Conservation (phyloP, 1,140 invertebrate genomes). For the Brachionus angularis region DNA sequence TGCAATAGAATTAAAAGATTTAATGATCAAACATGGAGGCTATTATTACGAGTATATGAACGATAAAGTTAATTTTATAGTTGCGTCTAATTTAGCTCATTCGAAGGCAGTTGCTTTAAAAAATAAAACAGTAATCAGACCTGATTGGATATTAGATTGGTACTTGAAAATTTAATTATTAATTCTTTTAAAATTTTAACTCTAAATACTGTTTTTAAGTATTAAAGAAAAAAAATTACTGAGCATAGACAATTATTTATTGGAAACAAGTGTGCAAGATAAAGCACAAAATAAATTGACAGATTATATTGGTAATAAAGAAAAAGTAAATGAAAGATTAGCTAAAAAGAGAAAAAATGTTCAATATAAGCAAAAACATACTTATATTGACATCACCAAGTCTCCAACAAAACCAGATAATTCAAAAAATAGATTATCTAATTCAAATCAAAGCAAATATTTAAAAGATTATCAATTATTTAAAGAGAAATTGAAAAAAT, state of each 20-base stretch:
- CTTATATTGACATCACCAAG: constrained; percentile 5
- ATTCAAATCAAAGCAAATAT: background rate
- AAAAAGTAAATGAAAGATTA: background rate
- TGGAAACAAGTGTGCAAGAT: constrained; percentile 8
- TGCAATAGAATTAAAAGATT: constrained; percentile 32
- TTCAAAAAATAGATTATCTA: background rate
- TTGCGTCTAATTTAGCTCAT: constrained; percentile 37
- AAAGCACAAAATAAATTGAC: constrained; percentile 25
- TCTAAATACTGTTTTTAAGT: background rate
- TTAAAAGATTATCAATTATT: constrained; percentile 12
- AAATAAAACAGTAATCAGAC: constrained; percentile 23
- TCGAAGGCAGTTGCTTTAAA: constrained; percentile 27
- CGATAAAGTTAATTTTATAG: constrained; percentile 30
- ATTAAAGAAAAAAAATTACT: constrained; percentile 26
- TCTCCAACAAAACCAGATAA: background rate
- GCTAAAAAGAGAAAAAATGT: constrained; percentile 5
- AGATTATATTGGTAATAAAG: background rate
- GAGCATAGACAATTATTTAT: constrained; percentile 13
- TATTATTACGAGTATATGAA: constrained; percentile 33
- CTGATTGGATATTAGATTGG: constrained; percentile 33
- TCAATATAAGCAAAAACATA: background rate
- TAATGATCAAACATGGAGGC: constrained; percentile 34
- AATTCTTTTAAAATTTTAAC: background rate
- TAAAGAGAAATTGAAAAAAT: constrained; percentile 15
- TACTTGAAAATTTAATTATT: background rate